Evolutionary conservation across 2,113 vertebrate species (phyloP), one percentile per base, ranked within the genome.

Genomic region (Scomber scombrus): DNA sequence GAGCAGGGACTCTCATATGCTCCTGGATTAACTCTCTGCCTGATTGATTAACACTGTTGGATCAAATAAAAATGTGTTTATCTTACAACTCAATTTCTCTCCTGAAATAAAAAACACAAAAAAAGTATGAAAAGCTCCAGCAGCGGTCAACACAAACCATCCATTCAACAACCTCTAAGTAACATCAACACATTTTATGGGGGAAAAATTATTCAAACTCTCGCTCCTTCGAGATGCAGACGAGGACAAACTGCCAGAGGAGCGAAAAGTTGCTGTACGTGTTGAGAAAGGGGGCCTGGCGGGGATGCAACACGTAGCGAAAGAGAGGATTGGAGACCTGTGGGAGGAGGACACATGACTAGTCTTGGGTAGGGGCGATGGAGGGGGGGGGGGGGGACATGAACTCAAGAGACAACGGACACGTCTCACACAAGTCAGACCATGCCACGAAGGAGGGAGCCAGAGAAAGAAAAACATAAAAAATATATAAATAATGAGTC

Each of bases 401-500:
- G 29, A 79, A 85, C 23, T 63, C 3, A 26, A 26, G n/a, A 50
- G 21, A 74, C 61, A 78, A 50, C 47, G 18, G 78, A 66, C 57
- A 31, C 14, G 73, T 85, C 71, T 83, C 71, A 55, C 62, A 83
- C 75, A 71, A 89, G 74, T 81, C 76, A 67, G 65, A 66, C 84
- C 76, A 74, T 43, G 63, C 16, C 68, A 61, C 23, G 23, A 26
- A 65, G 16, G 71, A 84, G 74, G 52, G 83, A 21, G 78, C n/a
- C n/a, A 40, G 34, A 34, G 31, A 6, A 69, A 50, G 45, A 74
- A 86, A 84, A 88, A 88, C 72, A 85, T 68, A 64, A 84, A 46
- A 87, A 83, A 89, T 84, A 91, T 86, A 92, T 90, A 93, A 94
- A 92, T 91, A 91, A 89, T 73, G 61, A 80, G 21, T 84, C 49